Evolutionary conservation across 2,113 vertebrate species (phyloP).

Genomic region (Bufo bufo): DNA sequence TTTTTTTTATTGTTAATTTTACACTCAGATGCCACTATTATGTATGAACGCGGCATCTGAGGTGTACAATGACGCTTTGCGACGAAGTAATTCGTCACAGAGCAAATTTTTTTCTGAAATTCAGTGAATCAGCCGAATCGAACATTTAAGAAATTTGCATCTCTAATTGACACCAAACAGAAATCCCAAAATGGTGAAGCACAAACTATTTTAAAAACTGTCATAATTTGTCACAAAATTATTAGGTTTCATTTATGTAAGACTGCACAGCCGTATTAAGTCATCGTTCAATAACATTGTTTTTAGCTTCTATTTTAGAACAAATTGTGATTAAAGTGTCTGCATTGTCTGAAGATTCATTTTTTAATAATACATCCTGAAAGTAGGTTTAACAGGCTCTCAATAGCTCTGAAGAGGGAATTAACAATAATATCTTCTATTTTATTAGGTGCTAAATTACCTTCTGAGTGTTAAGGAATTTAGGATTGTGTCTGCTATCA

Average conservation of each 20-base stretch:
- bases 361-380: constrained; percentile 25
- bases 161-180: too few relatives aligned
- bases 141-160: too few relatives aligned
- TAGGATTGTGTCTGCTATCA: constrained; percentile 18
- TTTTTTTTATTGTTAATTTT: too few relatives aligned
- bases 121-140: too few relatives aligned
- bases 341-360: constrained; percentile 2
- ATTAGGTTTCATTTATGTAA: background rate
- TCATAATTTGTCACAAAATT: too few relatives aligned
- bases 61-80: too few relatives aligned
- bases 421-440: constrained; percentile 20
- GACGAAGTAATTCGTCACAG: too few relatives aligned
- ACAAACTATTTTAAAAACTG: background rate
- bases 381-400: constrained; percentile 10
- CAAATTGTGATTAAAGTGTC: background rate
- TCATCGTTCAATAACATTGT: background rate
- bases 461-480: constrained; percentile 31
- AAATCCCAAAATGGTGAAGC: background rate
- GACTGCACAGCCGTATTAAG: background rate
- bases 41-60: too few relatives aligned
- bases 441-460: constrained; percentile 47
- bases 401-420: constrained; percentile 34
- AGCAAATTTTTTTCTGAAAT: too few relatives aligned
- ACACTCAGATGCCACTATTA: too few relatives aligned
- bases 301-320: background rate